Evolutionary conservation across 2,888 invertebrate species (phyloP).

Genomic region (Ectemnius lituratus): DNA sequence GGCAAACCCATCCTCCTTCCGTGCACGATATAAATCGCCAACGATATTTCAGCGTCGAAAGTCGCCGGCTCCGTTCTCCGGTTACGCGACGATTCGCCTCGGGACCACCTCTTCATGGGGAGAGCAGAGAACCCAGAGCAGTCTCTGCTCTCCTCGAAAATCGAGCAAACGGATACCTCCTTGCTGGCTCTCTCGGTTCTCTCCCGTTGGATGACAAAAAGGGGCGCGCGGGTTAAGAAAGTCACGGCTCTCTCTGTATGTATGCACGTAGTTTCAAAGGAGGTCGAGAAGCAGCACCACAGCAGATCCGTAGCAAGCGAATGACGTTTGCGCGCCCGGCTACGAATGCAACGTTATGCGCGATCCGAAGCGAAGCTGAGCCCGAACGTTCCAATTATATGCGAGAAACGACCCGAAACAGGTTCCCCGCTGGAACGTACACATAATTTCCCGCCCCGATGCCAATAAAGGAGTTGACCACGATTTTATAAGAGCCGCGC

Average conservation of each 20-base stretch:
- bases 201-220: neutral
- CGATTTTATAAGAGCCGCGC: conserved; percentile 74
- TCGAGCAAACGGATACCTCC: conserved; percentile 1
- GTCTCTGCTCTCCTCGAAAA: neutral
- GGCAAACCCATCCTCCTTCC: conserved; percentile 44
- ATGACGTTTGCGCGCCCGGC: neutral
- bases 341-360: conserved; percentile 52
- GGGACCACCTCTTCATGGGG: neutral
- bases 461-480: conserved; percentile 72
- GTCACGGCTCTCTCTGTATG: neutral
- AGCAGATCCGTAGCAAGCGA: conserved; percentile 30
- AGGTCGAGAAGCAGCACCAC: conserved; percentile 30
- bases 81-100: conserved; percentile 50
- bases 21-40: conserved; percentile 59
- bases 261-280: conserved; percentile 30
- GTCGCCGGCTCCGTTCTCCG: conserved; percentile 57
- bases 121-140: neutral
- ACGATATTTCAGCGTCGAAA: conserved; percentile 65
- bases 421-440: conserved; percentile 74
- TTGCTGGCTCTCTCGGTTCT: neutral
- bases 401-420: conserved; percentile 72
- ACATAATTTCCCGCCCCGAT: conserved; percentile 73
- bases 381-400: conserved; percentile 74
- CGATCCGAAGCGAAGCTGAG: conserved; percentile 30
- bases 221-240: neutral